Conservation (phyloP, 2,888 invertebrate genomes). For the Leptogaster cylindrica region DNA sequence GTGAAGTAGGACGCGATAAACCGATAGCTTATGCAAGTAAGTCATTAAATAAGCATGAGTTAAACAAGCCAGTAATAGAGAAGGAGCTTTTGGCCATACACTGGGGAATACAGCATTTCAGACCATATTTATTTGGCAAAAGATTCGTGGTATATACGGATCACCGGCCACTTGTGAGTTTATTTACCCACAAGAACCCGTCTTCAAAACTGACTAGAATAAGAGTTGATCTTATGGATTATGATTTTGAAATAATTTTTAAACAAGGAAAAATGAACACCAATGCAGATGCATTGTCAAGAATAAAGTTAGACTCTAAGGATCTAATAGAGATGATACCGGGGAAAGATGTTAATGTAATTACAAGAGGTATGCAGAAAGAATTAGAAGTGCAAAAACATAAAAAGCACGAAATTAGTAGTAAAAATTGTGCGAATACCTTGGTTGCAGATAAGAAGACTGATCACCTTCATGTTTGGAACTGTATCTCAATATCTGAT, state of each 20-base stretch:
- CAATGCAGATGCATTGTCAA: slow-evolving; percentile 44
- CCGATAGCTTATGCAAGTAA: slow-evolving; percentile 52
- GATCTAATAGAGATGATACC: neutral
- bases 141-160: slow-evolving; percentile 53
- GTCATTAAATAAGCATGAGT: slow-evolving; percentile 50
- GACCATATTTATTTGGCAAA: slow-evolving; percentile 53
- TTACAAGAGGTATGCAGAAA: slow-evolving; percentile 10
- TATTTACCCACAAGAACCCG: slow-evolving; percentile 50
- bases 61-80: slow-evolving; percentile 51
- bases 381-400: neutral
- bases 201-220: slow-evolving; percentile 52
- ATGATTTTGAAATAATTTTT: slow-evolving; percentile 50
- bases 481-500: neutral
- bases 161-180: slow-evolving; percentile 51
- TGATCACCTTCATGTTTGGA: slow-evolving; percentile 11
- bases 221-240: slow-evolving; percentile 51
- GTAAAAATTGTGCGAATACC: slow-evolving; percentile 8
- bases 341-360: neutral
- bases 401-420: neutral
- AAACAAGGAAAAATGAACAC: slow-evolving; percentile 47
- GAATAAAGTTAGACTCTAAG: slow-evolving; percentile 16
- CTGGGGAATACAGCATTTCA: slow-evolving; percentile 50
- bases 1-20: slow-evolving; percentile 45
- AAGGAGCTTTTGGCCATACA: slow-evolving; percentile 50
- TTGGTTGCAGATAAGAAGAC: neutral